A percentile compares a stretch with the other conserved stretches of the same genome.
Evolutionary conservation across 2,797 vertebrate genomes (phyloP).

Genomic region (Cyclopterus lumpus): DNA sequence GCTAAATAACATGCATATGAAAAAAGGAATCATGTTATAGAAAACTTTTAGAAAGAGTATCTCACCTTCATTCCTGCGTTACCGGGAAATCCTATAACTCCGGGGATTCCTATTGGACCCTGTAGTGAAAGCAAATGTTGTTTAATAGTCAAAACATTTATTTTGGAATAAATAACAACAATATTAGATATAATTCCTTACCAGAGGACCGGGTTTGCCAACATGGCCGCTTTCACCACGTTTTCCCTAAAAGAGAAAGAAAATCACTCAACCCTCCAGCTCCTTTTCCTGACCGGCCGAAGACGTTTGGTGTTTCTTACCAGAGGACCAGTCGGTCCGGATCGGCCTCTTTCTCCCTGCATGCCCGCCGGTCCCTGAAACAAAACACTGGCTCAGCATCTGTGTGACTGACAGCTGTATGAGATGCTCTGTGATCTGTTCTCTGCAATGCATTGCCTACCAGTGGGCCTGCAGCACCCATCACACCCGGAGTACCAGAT

Average conservation of each 20-base stretch:
- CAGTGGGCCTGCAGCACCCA: slow-evolving; percentile 87
- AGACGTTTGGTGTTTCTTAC: slow-evolving; percentile 78
- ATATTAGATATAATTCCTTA: slow-evolving; percentile 68
- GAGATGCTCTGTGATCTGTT: not conserved
- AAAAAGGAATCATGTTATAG: not conserved
- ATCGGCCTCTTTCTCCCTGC: slow-evolving; percentile 92
- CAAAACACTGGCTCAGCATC: slow-evolving; percentile 10
- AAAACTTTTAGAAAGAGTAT: not conserved
- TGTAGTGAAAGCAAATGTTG: slow-evolving; percentile 55
- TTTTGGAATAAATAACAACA: not conserved
- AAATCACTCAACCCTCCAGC: not conserved
- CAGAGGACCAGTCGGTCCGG: slow-evolving; percentile 87
- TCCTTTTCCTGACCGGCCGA: no score
- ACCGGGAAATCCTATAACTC: slow-evolving; percentile 93
- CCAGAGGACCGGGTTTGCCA: slow-evolving; percentile 93
- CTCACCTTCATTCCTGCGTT: slow-evolving; percentile 92
- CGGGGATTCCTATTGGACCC: slow-evolving; percentile 92
- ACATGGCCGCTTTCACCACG: slow-evolving; percentile 89
- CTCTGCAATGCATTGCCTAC: slow-evolving; percentile 77
- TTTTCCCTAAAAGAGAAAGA: slow-evolving; percentile 84
- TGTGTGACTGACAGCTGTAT: not conserved
- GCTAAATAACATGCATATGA: not conserved
- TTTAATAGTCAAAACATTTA: not conserved
- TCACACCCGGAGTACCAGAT: slow-evolving; percentile 87
- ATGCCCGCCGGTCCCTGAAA: slow-evolving; percentile 91